Base-by-base conservation (phyloP, 1,140 invertebrate species). In the Drosophila kohkoa region DNA sequence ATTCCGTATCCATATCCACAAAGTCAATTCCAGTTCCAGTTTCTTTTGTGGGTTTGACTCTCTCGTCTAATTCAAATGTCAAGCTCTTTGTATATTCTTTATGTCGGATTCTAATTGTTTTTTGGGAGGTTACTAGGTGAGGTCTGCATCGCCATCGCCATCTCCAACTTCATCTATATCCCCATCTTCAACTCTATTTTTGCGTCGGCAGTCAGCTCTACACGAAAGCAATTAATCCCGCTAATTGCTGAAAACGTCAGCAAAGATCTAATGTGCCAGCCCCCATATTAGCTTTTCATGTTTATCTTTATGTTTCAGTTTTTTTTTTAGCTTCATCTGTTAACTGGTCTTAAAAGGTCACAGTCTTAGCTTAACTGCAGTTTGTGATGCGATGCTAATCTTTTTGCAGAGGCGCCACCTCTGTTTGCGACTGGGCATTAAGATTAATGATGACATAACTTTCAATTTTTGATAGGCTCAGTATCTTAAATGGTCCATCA, bases 61-160 rank as follows among this genome's bases (percentile, higher is more conserved):
- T 45, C 67, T 54, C 76, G 62, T 72, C 62, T 68, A 51, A 82
- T 59, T 74, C 77, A 83, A 83, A 83, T 82, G 82, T 57, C 83
- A 87, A 80, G 38, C 13, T 54, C 28, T 11, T 51, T 30, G 20
- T 60, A 49, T 65, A 46, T 68, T 25, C 51, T 30, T 54, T 58
- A 63, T 76, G 79, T 82, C 62, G 3, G 67, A 67, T 88, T 87
- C 83, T 88, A 88, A 88, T 88, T 88, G 76, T 88, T 86, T 86
- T 25, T 52, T 48, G 8, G 11, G 75, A 68, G 82, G 79, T 88
- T 86, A 86, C 72, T 79, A 76, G 82, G 83, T 86, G 71, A 86
- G 79, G 82, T 86, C 57, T 68, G 13, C 46, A 35, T 32, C 46
- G n/a, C 4, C 15, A 49, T 25, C 46, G 11, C 16, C 51, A 20